Percentiles rank a stretch among this genome's conserved stretches.
Conservation (phyloP, 1,140 invertebrate genomes). For the Pseudachorutes palmiensis region DNA sequence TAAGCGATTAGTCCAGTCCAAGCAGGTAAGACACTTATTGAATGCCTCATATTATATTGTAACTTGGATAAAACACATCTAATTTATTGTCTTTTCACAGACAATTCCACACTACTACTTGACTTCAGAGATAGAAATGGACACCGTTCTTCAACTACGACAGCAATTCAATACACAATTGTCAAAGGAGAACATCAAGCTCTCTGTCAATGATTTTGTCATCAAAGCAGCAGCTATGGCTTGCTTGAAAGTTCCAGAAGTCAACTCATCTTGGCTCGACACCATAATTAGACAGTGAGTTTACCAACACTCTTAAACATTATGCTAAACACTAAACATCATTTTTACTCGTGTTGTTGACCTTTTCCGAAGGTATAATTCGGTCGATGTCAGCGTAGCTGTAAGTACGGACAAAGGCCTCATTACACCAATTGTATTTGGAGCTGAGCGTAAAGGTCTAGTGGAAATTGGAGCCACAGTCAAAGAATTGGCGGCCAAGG, state of each 20-base stretch:
- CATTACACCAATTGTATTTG: constrained; percentile 95
- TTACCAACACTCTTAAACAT: constrained; percentile 11
- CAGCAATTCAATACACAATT: constrained; percentile 62
- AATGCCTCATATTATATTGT: neutral
- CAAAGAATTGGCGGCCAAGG: constrained; percentile 76
- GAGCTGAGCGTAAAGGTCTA: constrained; percentile 86
- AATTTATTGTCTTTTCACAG: constrained; percentile 40
- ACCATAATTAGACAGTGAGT: constrained; percentile 86
- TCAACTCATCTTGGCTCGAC: constrained; percentile 92
- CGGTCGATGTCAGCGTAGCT: constrained; percentile 92
- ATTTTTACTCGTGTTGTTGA: constrained; percentile 5
- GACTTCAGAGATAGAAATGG: constrained; percentile 75
- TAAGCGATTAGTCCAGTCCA: constrained; percentile 82
- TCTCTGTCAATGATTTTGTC: constrained; percentile 96
- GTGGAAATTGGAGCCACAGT: constrained; percentile 78
- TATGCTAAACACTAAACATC: neutral
- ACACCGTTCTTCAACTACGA: constrained; percentile 65
- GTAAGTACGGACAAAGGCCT: constrained; percentile 91
- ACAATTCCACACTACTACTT: constrained; percentile 96
- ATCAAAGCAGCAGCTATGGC: constrained; percentile 91
- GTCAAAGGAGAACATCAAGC: constrained; percentile 70
- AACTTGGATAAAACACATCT: neutral
- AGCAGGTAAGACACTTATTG: constrained; percentile 51
- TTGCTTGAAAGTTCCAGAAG: constrained; percentile 85
- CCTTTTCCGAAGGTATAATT: constrained; percentile 56